Percentiles rank a stretch among this genome's conserved stretches.
These are phyloP conservation scores for Willisornis vidua DNA, from an alignment of 2,113 vertebrate genomes.

Conservation along the genomic window DNA sequence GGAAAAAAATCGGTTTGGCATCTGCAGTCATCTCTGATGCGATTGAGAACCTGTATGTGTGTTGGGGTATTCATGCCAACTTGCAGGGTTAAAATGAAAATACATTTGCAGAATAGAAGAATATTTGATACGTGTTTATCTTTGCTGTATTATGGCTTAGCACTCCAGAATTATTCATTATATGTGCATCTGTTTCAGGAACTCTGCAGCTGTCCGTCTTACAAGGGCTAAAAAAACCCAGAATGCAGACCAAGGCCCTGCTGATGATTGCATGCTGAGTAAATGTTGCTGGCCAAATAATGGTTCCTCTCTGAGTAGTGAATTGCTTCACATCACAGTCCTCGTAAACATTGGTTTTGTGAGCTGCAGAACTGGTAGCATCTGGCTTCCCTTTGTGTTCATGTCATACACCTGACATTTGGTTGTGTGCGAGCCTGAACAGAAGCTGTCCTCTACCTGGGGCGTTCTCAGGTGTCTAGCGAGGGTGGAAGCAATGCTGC, in stretches of 20 bases:
- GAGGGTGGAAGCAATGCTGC: not conserved
- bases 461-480: not conserved
- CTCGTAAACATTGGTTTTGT: not conserved
- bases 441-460: slow-evolving; percentile 7
- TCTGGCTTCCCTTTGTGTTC: not conserved
- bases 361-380: slow-evolving; percentile 44
- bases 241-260: not conserved
- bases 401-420: not conserved
- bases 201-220: not conserved
- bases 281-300: not conserved
- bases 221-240: not conserved
- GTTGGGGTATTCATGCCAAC: fast-evolving
- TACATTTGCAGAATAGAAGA: not conserved
- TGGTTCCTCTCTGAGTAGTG: not conserved
- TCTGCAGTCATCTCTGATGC: not conserved
- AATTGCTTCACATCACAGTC: not conserved
- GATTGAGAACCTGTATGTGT: not conserved
- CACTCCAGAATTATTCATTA: not conserved
- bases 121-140: not conserved
- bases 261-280: not conserved
- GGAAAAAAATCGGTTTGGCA: fast-evolving
- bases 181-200: not conserved
- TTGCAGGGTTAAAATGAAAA: not conserved
- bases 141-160: not conserved
- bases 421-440: slow-evolving; percentile 17